Percentiles rank a stretch among this genome's conserved stretches.
Evolutionary conservation across 2,113 vertebrate species (phyloP).

Genomic region (Cyanistes caeruleus): DNA sequence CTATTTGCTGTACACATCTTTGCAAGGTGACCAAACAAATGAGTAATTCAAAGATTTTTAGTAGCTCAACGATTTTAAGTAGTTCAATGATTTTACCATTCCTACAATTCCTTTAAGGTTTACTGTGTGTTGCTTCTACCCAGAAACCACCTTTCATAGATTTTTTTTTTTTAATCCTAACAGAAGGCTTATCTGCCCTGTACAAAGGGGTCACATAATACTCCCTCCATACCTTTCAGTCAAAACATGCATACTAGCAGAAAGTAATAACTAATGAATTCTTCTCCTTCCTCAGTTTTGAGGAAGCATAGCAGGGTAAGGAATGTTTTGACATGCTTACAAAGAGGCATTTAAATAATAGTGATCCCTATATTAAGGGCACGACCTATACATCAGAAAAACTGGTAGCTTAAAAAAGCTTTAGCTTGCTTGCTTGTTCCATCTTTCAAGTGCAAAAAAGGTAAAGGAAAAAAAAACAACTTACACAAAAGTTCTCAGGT

Average conservation of each 20-base stretch:
- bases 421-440: background rate
- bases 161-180: background rate
- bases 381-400: background rate
- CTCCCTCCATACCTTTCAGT: background rate
- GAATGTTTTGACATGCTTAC: background rate
- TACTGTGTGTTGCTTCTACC: background rate
- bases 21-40: background rate
- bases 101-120: background rate
- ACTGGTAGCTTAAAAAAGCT: background rate
- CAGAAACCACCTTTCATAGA: background rate
- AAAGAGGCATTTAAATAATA: background rate
- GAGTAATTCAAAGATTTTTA: background rate
- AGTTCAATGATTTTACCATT: background rate
- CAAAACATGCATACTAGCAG: background rate
- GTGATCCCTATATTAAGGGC: background rate
- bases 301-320: background rate
- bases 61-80: background rate
- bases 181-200: background rate
- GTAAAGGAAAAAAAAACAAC: background rate
- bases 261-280: background rate
- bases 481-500: background rate
- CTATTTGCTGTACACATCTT: background rate
- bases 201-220: background rate
- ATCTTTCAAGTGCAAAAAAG: background rate
- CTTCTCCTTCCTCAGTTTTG: background rate